phyloP scores from a whole-genome alignment of 2,113 vertebrate genomes.

The Dipodomys merriami region DNA sequence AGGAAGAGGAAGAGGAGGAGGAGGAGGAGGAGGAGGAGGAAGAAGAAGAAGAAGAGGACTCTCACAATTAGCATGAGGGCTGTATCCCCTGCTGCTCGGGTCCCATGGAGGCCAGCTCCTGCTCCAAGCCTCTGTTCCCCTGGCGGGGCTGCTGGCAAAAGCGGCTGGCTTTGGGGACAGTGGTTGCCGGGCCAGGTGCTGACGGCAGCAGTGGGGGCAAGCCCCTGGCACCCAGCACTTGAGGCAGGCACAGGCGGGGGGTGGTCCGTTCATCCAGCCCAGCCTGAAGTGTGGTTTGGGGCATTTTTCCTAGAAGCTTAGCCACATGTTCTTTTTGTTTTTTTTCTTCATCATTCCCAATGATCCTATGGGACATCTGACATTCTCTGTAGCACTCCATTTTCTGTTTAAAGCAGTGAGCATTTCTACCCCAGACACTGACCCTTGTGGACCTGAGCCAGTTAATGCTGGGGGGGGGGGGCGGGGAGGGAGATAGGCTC shows the following conservation, averaged over 20 bases:
- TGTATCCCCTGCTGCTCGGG: not conserved
- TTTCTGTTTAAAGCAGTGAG: slow-evolving; percentile 32
- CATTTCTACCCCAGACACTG: not conserved
- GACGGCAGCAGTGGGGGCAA: not conserved
- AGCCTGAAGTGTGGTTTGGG: slow-evolving; percentile 53
- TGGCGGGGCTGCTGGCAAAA: not conserved
- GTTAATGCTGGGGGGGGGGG: not conserved
- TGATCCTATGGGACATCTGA: slow-evolving; percentile 48
- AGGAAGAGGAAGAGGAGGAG: too few relatives aligned
- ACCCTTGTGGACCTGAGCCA: not conserved
- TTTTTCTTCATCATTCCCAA: not conserved
- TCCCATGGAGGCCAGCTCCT: not conserved
- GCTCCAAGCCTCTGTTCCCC: not conserved
- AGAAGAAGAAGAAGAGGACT: too few relatives aligned
- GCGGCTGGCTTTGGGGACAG: not conserved
- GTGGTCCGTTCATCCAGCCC: not conserved
- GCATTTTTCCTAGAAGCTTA: slow-evolving; percentile 67
- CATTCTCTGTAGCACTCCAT: not conserved
- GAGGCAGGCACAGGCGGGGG: not conserved
- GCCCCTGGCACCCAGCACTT: not conserved
- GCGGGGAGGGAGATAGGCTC: not conserved
- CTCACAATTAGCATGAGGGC: not conserved
- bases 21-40: too few relatives aligned
- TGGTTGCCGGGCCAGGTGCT: not conserved
- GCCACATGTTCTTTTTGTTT: not conserved